These are phyloP conservation scores for Athene cunicularia DNA, from an alignment of 2,113 vertebrate genomes.

Conservation along the genomic window DNA sequence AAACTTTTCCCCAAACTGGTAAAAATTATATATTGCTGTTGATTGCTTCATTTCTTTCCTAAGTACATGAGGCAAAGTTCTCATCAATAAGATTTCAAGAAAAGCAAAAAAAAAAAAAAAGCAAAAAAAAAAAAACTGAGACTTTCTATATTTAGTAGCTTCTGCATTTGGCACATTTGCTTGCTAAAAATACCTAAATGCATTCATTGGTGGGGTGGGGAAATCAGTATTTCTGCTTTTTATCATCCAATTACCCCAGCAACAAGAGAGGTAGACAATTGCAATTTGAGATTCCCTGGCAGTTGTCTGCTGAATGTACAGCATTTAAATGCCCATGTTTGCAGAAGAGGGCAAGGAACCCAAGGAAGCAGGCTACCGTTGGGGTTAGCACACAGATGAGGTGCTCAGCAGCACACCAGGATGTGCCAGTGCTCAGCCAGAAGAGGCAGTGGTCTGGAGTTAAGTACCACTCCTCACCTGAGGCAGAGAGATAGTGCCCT, in stretches of 20 bases:
- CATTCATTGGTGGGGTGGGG: background rate
- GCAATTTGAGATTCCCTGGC: conserved; percentile 27
- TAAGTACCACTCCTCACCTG: background rate
- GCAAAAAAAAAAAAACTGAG: background rate
- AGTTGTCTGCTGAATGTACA: background rate
- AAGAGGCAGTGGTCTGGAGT: background rate
- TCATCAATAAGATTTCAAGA: conserved; percentile 25
- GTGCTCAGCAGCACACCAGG: background rate
- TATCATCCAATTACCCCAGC: conserved; percentile 48
- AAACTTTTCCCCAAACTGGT: background rate
- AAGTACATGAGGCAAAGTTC: conserved; percentile 18
- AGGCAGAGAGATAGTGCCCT: background rate
- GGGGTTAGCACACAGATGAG: background rate
- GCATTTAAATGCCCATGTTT: background rate
- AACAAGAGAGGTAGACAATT: conserved; percentile 17
- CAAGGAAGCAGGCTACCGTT: background rate
- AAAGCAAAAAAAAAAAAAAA: background rate
- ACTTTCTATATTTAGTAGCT: conserved; percentile 60
- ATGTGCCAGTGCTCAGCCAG: background rate
- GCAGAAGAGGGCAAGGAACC: background rate
- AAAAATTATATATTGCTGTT: conserved; percentile 15
- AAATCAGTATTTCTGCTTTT: conserved; percentile 43
- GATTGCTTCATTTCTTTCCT: conserved; percentile 60
- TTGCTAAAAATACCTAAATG: conserved; percentile 69
- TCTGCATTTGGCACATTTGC: conserved; percentile 48